Evolutionary conservation across 92 coral and sea anemone genomes (phyloP).

Genomic region (Meandrina meandrites): DNA sequence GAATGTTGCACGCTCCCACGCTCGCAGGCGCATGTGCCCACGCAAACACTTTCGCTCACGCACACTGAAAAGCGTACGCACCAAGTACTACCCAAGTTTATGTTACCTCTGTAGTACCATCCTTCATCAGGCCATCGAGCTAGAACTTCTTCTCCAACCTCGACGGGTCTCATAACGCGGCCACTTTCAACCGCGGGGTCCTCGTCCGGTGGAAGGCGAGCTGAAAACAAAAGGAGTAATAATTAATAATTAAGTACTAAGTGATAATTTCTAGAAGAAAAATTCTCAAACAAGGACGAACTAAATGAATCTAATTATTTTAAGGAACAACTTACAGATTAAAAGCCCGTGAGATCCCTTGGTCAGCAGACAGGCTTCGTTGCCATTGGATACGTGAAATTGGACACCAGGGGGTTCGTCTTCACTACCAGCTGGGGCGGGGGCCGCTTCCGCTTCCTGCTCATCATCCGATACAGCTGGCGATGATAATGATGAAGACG

Average conservation of each 20-base stretch:
- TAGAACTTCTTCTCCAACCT: slow-evolving; percentile 90
- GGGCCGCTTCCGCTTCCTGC: slow-evolving; percentile 36
- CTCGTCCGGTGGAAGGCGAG: slow-evolving; percentile 95
- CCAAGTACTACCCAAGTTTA: background rate
- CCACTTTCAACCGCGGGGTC: slow-evolving; percentile 96
- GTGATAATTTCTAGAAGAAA: background rate
- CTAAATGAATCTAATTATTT: background rate
- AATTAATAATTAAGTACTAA: no score
- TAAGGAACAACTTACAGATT: slow-evolving; percentile 79
- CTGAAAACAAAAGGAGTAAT: slow-evolving; percentile 53
- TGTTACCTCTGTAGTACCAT: slow-evolving; percentile 96
- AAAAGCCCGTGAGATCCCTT: slow-evolving; percentile 98
- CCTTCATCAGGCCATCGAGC: slow-evolving; percentile 99
- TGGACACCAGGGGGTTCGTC: slow-evolving; percentile 77
- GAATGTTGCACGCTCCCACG: background rate
- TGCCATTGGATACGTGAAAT: slow-evolving; percentile 79
- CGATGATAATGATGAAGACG: slow-evolving; percentile 55
- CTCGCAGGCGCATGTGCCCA: background rate
- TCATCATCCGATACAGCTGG: slow-evolving; percentile 43
- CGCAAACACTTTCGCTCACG: no score
- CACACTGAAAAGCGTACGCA: background rate
- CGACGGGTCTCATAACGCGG: slow-evolving; percentile 69
- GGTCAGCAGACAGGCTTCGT: slow-evolving; percentile 97
- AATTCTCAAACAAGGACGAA: background rate
- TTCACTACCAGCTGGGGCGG: slow-evolving; percentile 50